Conservation (phyloP, 2,113 vertebrate genomes). For the Machaerirhynchus nigripectus region DNA sequence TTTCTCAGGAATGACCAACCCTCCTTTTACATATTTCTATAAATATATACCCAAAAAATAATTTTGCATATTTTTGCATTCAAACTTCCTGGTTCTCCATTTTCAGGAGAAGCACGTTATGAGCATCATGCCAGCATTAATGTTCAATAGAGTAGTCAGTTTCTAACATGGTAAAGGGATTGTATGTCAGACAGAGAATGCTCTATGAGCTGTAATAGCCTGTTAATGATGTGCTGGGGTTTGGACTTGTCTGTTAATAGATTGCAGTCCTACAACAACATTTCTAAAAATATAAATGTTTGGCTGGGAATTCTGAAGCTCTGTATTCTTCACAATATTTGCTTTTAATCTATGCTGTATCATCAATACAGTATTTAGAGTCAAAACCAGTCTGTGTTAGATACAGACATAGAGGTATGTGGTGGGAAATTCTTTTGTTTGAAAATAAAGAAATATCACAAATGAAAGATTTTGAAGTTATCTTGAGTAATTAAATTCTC, state of each 20-base stretch:
- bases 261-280: background rate
- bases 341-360: background rate
- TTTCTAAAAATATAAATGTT: background rate
- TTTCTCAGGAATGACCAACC: background rate
- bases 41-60: background rate
- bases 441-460: background rate
- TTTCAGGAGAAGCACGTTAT: background rate
- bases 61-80: background rate
- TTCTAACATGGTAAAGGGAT: background rate
- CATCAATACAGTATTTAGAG: background rate
- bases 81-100: background rate
- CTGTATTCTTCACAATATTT: background rate
- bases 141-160: background rate
- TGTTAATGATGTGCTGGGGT: background rate
- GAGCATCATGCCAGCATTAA: background rate
- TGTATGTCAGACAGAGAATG: background rate
- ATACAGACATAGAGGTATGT: background rate
- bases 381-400: background rate
- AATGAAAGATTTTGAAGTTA: background rate
- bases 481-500: background rate
- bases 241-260: background rate
- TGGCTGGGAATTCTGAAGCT: background rate
- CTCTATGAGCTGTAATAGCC: background rate
- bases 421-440: background rate
- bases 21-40: background rate